Conservation (phyloP, 2,888 invertebrate species). For the Artemia sinica region DNA sequence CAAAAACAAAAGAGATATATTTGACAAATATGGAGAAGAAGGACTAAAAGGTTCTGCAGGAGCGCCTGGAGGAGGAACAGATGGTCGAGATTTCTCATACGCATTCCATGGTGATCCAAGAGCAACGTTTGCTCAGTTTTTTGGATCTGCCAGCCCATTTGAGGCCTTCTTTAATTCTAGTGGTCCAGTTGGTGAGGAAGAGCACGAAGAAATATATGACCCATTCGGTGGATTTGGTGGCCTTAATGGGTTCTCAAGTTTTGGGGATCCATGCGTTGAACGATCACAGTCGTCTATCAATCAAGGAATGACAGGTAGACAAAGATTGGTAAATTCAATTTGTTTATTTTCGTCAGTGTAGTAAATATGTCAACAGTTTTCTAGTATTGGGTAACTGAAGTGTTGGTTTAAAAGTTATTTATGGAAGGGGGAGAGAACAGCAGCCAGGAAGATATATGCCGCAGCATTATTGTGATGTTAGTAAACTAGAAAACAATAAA, state of each 20-base stretch:
- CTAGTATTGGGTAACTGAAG: no score
- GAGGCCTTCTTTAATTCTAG: slow-evolving; percentile 65
- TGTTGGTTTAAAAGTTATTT: no score
- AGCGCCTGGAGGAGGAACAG: slow-evolving; percentile 35
- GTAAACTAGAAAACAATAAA: no score
- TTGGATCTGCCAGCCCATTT: slow-evolving; percentile 88
- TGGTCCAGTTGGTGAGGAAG: slow-evolving; percentile 46
- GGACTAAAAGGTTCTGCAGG: slow-evolving; percentile 58
- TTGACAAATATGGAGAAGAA: slow-evolving; percentile 80
- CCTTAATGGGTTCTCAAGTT: slow-evolving; percentile 45
- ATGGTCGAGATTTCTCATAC: slow-evolving; percentile 45
- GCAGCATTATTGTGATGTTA: no score
- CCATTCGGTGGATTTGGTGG: slow-evolving; percentile 57
- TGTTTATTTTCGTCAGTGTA: not conserved
- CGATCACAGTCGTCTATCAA: slow-evolving; percentile 69
- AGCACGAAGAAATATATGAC: slow-evolving; percentile 55
- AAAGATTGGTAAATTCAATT: slow-evolving; percentile 36
- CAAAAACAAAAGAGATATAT: slow-evolving; percentile 84
- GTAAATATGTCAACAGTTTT: not conserved
- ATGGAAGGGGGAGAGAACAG: no score
- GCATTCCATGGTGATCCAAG: slow-evolving; percentile 91
- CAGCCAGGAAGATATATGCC: no score
- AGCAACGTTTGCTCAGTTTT: slow-evolving; percentile 94
- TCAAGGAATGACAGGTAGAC: slow-evolving; percentile 49
- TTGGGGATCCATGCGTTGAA: slow-evolving; percentile 22